Conservation (phyloP, 2,888 invertebrate genomes). For the Rotaria macrura region DNA sequence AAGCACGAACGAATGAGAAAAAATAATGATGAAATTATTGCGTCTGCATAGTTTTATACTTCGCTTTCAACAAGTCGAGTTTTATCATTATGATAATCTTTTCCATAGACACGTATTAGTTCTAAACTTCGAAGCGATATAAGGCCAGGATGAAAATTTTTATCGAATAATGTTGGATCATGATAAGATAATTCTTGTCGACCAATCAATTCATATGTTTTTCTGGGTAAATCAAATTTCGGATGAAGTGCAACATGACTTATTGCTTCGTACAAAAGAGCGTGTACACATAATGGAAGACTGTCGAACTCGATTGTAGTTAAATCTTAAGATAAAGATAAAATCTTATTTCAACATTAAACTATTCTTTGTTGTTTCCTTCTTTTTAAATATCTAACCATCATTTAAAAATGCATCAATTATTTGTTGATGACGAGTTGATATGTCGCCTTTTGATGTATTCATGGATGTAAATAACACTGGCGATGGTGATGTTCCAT, state of each 20-base stretch:
- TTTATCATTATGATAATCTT: slow-evolving; percentile 58
- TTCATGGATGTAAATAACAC: neutral
- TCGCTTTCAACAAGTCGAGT: slow-evolving; percentile 26
- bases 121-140: slow-evolving; percentile 43
- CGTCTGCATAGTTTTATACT: neutral
- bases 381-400: too few species aligned
- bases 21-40: neutral
- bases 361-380: too few species aligned
- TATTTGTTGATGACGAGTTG: neutral
- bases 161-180: slow-evolving; percentile 27
- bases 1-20: neutral
- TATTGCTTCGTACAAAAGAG: slow-evolving; percentile 61
- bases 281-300: slow-evolving; percentile 62
- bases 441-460: neutral
- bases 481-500: neutral
- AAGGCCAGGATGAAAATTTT: slow-evolving; percentile 37
- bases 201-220: slow-evolving; percentile 59
- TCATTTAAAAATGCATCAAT: slow-evolving; percentile 14
- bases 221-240: slow-evolving; percentile 62
- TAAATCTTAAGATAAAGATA: slow-evolving; percentile 57
- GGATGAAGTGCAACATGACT: slow-evolving; percentile 63
- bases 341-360: too few species aligned
- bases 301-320: slow-evolving; percentile 62
- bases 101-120: slow-evolving; percentile 39
- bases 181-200: slow-evolving; percentile 60